Evolutionary conservation across 2,113 vertebrate species (phyloP), one percentile per base, ranked within the genome.

Genomic region (Ciconia maguari): DNA sequence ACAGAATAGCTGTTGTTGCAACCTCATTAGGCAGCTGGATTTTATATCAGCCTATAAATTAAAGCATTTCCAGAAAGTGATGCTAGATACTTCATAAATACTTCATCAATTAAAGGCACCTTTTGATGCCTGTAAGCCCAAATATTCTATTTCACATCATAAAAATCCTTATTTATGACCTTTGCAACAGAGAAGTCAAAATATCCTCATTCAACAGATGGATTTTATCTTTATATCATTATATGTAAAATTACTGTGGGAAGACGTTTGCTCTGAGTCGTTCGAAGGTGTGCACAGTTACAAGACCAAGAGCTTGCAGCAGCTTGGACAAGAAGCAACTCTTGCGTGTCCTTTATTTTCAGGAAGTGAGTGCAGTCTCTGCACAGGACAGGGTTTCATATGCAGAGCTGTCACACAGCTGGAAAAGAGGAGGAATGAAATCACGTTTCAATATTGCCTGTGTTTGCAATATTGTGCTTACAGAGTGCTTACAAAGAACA

Each of bases 161-260:
- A 95, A 94, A 96, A 86, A 80, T 83, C 68, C 83, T 82, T 60
- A 79, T 92, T 82, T 80, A 65, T 91, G 48, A 70, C 36, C 46
- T 93, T 58, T 90, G 52, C 52, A 92, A 83, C 58, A 91, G 52
- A 30, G 26, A 91, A 76, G 48, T 72, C 66, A 42, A 92, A 77
- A 80, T 83, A 92, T 62, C 76, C n/a, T 90, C 69, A 80, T 91
- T 93, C 87, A 60, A 4, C 19, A 30, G 61, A 96, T 93, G 48
- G 77, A 94, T 96, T 97, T 97, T 95, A 52, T 71, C 75, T 88
- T 97, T 82, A 41, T 91, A 36, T 51, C 66, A 88, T 96, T 76
- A 64, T 70, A 87, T 34, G 61, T 66, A 95, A 94, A 97, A 97
- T 97, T 91, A 94, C 71, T 78, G 89, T 86, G 68, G 38, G n/a